Base-by-base conservation (phyloP, 2,113 vertebrate species). In the Clarias gariepinus region DNA sequence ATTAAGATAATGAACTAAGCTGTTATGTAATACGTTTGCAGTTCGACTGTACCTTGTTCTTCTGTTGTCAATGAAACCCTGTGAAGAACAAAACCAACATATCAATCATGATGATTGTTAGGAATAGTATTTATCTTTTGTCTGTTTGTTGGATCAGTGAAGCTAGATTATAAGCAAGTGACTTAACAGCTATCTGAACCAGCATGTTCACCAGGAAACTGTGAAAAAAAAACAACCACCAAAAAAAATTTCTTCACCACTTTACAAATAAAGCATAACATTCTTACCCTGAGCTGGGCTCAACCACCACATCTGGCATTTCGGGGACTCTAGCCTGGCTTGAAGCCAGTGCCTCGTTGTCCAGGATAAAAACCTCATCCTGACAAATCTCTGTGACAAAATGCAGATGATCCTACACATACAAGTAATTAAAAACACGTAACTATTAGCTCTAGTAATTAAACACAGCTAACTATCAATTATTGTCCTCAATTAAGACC, bases 371-470 rank as follows among this genome's bases (percentile, higher is more conserved):
- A 87, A 99, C 96, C 93, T 99, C 98, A 19, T 99, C 98, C 88
- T 98, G 98, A 85, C 97, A 98, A 91, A 99, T 97, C 93, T 99
- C 98, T 0, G 97, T 99, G 92, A 99, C 98, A 93, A 98, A 99
- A 94, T 99, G 98, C 86, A 99, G 96, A 92, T 99, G 98, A 96
- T 99, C 98, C 98, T 99, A 85, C 87, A 88, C 13, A 77, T 76
- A 84, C 28, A 86, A 11, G 8, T n/a, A 64, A 6, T n/a, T 3
- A 0, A 58, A 58, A 57, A 57, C 16, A 79, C 53, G 30, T 33
- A 33, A 58, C 9, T 57, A 30, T 58, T 79, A 81, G 11, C 30
- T 25, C 57, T 61, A 61, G 1, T 61, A 4, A 36, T 11, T 23
- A 60, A 60, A 33, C 30, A 41, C 6, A 25, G 36, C 10, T 41